Evolutionary conservation across 2,113 vertebrate genomes (phyloP).

Genomic region (Corapipo altera): DNA sequence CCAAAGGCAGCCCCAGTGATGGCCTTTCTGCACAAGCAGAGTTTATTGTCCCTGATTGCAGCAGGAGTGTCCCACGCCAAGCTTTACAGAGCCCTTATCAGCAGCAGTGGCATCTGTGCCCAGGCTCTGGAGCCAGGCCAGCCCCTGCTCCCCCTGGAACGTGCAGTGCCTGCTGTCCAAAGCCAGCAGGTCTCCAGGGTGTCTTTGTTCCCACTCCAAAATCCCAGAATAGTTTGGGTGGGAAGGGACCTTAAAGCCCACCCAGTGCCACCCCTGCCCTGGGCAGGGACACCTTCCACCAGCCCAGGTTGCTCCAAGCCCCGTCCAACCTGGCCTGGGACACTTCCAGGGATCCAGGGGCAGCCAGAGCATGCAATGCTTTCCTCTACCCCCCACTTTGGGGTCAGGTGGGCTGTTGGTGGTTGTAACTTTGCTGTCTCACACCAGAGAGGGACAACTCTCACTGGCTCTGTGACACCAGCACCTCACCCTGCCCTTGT

Average conservation of each 20-base stretch:
- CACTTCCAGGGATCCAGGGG: neutral
- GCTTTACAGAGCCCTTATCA: conserved; percentile 42
- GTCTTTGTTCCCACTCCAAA: neutral
- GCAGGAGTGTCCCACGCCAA: neutral
- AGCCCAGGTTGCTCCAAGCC: neutral
- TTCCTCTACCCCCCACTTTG: accelerated
- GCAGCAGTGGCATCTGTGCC: neutral
- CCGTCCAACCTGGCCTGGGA: neutral
- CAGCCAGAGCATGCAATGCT: neutral
- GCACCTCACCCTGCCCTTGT: neutral
- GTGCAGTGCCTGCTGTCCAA: accelerated
- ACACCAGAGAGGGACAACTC: neutral
- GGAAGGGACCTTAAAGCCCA: accelerated
- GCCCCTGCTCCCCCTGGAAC: neutral
- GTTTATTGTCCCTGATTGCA: conserved; percentile 17
- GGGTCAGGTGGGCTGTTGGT: neutral
- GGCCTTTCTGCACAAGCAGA: neutral
- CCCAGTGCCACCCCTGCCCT: neutral
- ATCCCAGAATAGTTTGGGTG: neutral
- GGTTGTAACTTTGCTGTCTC: neutral
- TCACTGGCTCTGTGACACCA: neutral
- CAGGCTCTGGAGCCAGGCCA: conserved; percentile 26
- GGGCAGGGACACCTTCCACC: neutral
- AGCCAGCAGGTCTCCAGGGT: neutral
- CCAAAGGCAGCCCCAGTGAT: neutral